These are phyloP conservation scores for Linnaemya tessellans DNA, from an alignment of 2,888 invertebrate genomes.

Conservation along the genomic window DNA sequence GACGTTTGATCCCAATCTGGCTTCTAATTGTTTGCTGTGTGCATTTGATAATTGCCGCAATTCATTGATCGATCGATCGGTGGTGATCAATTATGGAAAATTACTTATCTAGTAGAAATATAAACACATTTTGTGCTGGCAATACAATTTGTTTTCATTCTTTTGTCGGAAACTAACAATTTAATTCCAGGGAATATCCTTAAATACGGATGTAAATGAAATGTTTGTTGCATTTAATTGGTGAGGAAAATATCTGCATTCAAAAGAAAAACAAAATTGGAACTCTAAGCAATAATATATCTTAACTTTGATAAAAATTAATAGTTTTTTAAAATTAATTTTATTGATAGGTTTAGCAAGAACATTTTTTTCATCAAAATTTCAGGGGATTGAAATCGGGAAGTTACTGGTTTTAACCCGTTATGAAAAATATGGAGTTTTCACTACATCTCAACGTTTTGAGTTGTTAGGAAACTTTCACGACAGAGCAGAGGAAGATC, in stretches of 20 bases:
- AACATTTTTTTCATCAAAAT: no score
- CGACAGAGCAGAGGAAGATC: no score
- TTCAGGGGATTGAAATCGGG: no score
- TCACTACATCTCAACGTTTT: no score
- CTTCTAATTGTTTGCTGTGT: slow-evolving; percentile 49
- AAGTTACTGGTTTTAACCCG: no score
- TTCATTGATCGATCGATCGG: slow-evolving; percentile 64
- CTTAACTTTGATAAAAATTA: no score
- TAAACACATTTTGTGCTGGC: slow-evolving; percentile 72
- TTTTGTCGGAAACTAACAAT: slow-evolving; percentile 75
- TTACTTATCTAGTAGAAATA: background rate
- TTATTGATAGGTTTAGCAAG: no score
- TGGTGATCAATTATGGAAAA: slow-evolving; percentile 71
- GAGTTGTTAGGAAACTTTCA: no score
- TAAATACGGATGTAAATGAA: slow-evolving; percentile 60
- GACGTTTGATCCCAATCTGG: slow-evolving; percentile 57
- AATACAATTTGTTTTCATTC: slow-evolving; percentile 62
- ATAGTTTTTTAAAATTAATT: no score
- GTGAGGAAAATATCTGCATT: background rate
- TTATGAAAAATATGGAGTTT: no score
- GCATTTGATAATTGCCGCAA: slow-evolving; percentile 73
- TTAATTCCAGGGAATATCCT: slow-evolving; percentile 76
- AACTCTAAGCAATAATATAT: no score
- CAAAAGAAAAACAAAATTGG: no score
- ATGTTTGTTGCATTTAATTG: slow-evolving; percentile 16